Percentiles rank a stretch among this genome's conserved stretches.
Conservation (phyloP, 2,113 vertebrate genomes). For the Myocastor coypus region DNA sequence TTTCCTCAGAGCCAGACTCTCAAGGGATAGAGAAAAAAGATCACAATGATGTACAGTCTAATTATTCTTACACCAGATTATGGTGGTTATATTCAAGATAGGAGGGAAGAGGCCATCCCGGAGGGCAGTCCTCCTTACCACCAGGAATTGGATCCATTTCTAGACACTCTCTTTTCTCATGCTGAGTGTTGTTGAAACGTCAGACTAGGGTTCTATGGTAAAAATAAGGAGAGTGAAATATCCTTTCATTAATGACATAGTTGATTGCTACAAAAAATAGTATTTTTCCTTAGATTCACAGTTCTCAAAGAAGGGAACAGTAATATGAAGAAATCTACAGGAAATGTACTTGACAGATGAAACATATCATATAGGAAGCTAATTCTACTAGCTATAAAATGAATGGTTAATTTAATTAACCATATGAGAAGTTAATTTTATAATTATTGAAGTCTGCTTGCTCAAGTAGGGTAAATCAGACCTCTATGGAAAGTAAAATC, state of each 20-base stretch:
- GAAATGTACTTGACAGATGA: background rate
- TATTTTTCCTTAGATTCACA: background rate
- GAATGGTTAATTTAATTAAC: background rate
- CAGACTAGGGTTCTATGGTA: background rate
- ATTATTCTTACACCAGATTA: background rate
- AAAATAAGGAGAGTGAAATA: background rate
- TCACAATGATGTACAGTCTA: background rate
- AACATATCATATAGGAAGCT: no score
- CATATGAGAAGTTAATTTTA: background rate
- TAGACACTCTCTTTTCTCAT: background rate
- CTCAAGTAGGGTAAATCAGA: background rate
- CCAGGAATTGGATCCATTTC: background rate
- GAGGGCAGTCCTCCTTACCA: background rate
- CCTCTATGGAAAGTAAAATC: background rate
- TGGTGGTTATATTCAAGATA: background rate
- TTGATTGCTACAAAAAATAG: background rate
- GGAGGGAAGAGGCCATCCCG: no score
- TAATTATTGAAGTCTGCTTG: background rate
- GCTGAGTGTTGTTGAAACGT: background rate
- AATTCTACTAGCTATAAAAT: no score
- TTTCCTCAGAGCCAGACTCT: background rate
- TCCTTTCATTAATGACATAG: background rate
- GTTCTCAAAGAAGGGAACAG: background rate
- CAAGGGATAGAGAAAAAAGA: background rate
- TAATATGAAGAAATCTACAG: background rate